These are phyloP conservation scores for Todiramphus saurophagus DNA, from an alignment of 2,113 vertebrate genomes.

Conservation along the genomic window DNA sequence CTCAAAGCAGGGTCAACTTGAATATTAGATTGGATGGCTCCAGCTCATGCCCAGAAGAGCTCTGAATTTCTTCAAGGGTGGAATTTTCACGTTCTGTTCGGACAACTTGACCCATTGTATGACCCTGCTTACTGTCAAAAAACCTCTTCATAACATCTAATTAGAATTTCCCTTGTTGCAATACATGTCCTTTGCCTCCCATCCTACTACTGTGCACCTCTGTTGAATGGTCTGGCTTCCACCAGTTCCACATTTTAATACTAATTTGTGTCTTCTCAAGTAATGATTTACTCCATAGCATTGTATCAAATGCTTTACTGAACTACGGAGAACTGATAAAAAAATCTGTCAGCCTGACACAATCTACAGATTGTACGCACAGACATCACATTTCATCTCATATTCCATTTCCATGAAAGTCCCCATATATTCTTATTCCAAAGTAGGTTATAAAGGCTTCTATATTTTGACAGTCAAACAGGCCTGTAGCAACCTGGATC, in stretches of 20 bases:
- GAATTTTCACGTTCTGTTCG: background rate
- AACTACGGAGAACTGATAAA: background rate
- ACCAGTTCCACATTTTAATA: background rate
- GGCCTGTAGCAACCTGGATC: background rate
- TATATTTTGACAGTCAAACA: background rate
- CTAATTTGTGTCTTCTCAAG: background rate
- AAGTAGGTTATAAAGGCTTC: background rate
- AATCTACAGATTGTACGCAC: background rate
- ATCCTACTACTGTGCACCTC: background rate
- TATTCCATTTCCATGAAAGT: background rate
- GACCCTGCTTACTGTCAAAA: background rate
- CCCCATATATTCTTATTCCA: background rate
- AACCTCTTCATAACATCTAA: background rate
- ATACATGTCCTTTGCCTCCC: background rate
- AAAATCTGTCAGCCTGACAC: background rate
- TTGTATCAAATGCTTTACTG: background rate
- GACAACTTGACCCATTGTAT: background rate
- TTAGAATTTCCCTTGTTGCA: background rate
- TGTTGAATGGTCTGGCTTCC: background rate
- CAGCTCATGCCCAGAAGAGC: background rate
- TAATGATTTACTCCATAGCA: background rate
- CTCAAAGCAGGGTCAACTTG: background rate
- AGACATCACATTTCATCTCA: accelerated
- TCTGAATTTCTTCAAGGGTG: background rate
- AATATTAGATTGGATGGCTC: background rate